Evolutionary conservation across 2,113 vertebrate genomes (phyloP), one percentile per base, ranked within the genome.

Genomic region (Smithornis capensis): DNA sequence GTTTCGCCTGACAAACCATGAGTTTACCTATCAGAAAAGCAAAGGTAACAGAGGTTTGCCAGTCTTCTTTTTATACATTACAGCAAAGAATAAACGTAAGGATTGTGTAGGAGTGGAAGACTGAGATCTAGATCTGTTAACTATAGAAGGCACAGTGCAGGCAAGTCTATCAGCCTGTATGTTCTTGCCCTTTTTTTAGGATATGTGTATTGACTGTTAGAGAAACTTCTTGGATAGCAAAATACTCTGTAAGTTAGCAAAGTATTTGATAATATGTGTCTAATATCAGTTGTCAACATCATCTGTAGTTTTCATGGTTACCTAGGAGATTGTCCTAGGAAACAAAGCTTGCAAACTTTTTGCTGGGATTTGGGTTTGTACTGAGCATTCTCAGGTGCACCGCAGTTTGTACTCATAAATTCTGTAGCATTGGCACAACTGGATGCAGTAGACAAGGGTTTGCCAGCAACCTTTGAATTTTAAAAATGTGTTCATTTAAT

Each of bases 1-100:
- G 99, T 99, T 99, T 97, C 99, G 99, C 55, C 98, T 99, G 90
- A 99, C 99, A 55, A 99, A 99, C 95, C 99, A 99, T 11, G 99
- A 99, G 94, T 99, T 99, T 86, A 99, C 99, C 44, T 99, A 99
- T 96, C 99, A 99, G 96, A 99, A 98, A 98, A 99, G 98, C 68
- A 99, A 99, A 99, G 99, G 99, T 99, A 97, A 95, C 59, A 25
- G 89, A 87, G 78, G 40, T 94, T 95, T 94, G 62, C 53, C 44
- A 68, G 76, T 83, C 38, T 24, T 62, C 56, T 76, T 75, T 87
- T 81, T 33, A 35, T 59, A 38, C 6, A 7, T 38, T 67, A 47
- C 59, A 83, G 55, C 2, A 5, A 75, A 83, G 25, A n/a, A 37
- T 89, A 73, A 78, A 57, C 24, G 12, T 50, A 57, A 64, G 57